A percentile compares a stretch with the other conserved stretches of the same genome.
phyloP scores from a whole-genome alignment of 2,888 invertebrate genomes.

The Dorcus hopei region DNA sequence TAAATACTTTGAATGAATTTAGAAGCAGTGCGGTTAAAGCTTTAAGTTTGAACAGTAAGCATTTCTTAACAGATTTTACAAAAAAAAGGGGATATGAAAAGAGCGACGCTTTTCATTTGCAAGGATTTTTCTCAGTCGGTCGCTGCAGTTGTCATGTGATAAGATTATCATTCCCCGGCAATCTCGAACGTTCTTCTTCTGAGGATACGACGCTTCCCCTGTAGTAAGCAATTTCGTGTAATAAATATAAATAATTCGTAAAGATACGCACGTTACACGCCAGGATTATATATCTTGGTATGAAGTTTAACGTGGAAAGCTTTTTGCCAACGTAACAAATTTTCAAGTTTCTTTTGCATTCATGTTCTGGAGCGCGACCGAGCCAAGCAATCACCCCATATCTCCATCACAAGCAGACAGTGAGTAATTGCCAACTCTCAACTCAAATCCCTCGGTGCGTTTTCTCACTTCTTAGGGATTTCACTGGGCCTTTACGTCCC shows the following conservation, averaged over 20 bases:
- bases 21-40: no score
- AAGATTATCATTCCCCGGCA: no score
- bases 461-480: constrained; percentile 37
- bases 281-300: constrained; percentile 1
- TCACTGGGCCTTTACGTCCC: background rate
- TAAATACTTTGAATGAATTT: no score
- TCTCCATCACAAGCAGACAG: constrained; percentile 34
- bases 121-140: no score
- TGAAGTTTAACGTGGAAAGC: constrained; percentile 8
- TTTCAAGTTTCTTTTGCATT: constrained; percentile 26
- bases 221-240: background rate
- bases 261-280: background rate
- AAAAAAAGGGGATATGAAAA: no score
- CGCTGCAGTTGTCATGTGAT: no score
- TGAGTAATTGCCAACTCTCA: constrained; percentile 42
- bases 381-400: constrained; percentile 29
- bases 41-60: no score
- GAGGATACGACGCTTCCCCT: background rate
- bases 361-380: constrained; percentile 16
- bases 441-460: constrained; percentile 37
- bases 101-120: no score
- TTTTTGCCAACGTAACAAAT: constrained; percentile 27
- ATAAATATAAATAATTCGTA: constrained; percentile 2
- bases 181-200: no score
- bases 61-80: no score